phyloP scores from a whole-genome alignment of 2,888 invertebrate species.

The Erannis defoliaria region DNA sequence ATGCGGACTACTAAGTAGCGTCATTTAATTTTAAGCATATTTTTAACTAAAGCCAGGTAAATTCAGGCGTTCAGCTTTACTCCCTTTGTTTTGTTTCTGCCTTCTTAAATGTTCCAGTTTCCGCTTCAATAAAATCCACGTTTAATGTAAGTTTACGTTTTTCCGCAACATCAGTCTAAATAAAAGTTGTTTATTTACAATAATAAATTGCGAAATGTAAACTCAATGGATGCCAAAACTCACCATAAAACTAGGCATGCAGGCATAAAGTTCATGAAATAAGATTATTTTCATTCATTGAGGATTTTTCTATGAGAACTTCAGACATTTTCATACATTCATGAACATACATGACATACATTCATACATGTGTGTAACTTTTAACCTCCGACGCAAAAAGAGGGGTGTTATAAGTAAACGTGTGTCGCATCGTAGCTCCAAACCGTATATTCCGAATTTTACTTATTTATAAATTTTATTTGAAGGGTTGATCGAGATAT shows the following conservation, averaged over 20 bases:
- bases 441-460: too few relatives aligned
- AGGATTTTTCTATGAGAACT: not conserved
- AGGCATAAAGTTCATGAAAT: slow-evolving; percentile 4
- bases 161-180: slow-evolving; percentile 8
- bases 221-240: slow-evolving; percentile 17
- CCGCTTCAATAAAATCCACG: not conserved
- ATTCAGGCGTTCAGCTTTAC: not conserved
- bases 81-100: not conserved
- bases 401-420: too few relatives aligned
- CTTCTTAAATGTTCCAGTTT: slow-evolving; percentile 2
- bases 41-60: too few relatives aligned
- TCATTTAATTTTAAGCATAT: too few relatives aligned
- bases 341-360: too few relatives aligned
- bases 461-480: too few relatives aligned
- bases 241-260: slow-evolving; percentile 12
- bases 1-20: too few relatives aligned
- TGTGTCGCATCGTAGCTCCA: too few relatives aligned
- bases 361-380: too few relatives aligned
- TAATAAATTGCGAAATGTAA: slow-evolving; percentile 12
- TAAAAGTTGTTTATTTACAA: slow-evolving; percentile 26
- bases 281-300: not conserved
- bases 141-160: slow-evolving; percentile 2
- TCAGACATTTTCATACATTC: not conserved
- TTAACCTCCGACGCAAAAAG: too few relatives aligned
- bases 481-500: too few relatives aligned